phyloP scores from a whole-genome alignment of 2,888 invertebrate genomes.

The Noctua fimbriata region DNA sequence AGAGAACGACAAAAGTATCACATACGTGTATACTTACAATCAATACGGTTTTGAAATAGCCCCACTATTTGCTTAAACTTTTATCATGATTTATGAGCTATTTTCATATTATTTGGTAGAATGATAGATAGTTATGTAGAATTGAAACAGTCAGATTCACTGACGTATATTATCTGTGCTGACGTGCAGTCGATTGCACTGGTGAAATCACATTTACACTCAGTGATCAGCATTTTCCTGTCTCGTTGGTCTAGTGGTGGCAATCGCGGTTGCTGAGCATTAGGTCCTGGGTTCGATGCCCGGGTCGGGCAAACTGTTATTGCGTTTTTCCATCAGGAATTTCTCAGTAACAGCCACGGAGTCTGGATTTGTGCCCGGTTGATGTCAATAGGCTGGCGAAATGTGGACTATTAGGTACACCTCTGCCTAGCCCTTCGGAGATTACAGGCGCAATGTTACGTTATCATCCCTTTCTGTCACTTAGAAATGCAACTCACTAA shows the following conservation, averaged over 20 bases:
- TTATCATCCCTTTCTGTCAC: background rate
- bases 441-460: no score
- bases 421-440: no score
- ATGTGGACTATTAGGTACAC: no score
- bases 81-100: background rate
- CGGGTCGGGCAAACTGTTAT: no score
- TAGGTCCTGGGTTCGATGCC: no score
- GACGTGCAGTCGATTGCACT: background rate
- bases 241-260: no score
- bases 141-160: background rate
- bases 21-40: background rate
- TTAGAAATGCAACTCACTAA: background rate
- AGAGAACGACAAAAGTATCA: background rate
- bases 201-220: background rate
- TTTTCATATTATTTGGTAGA: background rate
- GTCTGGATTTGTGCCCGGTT: no score
- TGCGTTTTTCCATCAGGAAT: no score
- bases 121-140: background rate
- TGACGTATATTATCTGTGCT: no score
- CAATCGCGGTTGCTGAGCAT: no score
- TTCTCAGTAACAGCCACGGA: no score
- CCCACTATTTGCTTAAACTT: background rate
- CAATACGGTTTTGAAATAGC: background rate
- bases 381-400: no score
- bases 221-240: background rate